These are phyloP conservation scores for Melanerpes aurifrons DNA, from an alignment of 2,113 vertebrate genomes.

Conservation along the genomic window DNA sequence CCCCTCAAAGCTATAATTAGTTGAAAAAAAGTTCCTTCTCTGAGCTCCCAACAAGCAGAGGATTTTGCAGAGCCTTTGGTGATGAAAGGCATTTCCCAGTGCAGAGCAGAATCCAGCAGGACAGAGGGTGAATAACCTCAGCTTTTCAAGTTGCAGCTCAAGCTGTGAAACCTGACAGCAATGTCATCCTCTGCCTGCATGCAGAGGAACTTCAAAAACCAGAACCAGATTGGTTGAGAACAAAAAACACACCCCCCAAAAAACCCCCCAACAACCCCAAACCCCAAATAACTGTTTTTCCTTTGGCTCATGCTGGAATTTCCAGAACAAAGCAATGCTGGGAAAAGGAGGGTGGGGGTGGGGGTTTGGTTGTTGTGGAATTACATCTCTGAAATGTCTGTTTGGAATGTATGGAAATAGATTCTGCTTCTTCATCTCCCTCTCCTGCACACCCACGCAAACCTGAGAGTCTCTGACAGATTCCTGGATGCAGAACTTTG, in stretches of 20 bases:
- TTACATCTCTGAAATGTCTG: constrained; percentile 1
- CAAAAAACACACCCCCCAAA: no score
- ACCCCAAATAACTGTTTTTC: not conserved
- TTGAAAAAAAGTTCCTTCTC: not conserved
- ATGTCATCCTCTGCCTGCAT: not conserved
- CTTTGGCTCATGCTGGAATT: constrained; percentile 38
- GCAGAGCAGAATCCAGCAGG: not conserved
- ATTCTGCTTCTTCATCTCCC: not conserved
- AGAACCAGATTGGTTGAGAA: constrained; percentile 1
- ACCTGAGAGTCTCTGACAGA: not conserved
- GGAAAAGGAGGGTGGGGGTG: not conserved
- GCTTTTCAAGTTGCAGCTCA: constrained; percentile 28
- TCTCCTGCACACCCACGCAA: not conserved
- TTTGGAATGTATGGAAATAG: constrained; percentile 34
- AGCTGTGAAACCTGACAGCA: constrained; percentile 36
- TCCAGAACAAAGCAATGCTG: constrained; percentile 11
- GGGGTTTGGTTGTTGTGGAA: constrained; percentile 23
- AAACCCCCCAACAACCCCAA: no score
- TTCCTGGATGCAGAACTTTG: not conserved
- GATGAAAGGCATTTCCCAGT: constrained; percentile 27
- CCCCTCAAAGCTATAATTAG: constrained; percentile 27
- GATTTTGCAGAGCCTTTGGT: not conserved
- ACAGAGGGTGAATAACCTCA: constrained; percentile 33
- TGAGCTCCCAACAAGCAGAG: constrained; percentile 10
- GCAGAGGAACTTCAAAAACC: constrained; percentile 13